Evolutionary conservation across 2,797 vertebrate genomes (phyloP).

Genomic region (Erithacus rubecula): DNA sequence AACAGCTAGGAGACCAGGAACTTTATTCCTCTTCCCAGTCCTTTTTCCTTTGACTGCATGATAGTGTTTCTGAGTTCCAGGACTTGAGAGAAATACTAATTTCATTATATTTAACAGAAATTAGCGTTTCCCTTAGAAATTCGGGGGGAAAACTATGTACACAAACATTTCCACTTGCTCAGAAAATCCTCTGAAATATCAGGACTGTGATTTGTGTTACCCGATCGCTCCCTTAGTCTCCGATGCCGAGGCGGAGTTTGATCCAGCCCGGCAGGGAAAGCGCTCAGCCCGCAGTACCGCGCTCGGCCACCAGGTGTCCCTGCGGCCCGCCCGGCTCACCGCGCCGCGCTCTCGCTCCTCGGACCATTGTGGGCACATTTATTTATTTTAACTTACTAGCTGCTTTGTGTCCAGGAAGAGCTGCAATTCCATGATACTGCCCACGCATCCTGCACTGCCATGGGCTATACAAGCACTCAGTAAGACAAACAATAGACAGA

Average conservation of each 20-base stretch:
- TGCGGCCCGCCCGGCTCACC: not conserved
- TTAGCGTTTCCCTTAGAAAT: not conserved
- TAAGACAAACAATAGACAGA: not conserved
- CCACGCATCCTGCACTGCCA: not conserved
- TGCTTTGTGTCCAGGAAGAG: not conserved
- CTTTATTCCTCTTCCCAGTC: not conserved
- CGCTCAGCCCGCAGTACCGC: not conserved
- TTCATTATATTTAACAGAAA: not conserved
- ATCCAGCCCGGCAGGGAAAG: fast-evolving
- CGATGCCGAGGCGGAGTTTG: fast-evolving
- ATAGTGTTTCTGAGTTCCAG: not conserved
- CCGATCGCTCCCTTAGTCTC: fast-evolving
- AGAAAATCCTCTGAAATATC: not conserved
- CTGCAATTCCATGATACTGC: not conserved
- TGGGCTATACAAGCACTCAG: not conserved
- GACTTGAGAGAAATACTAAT: not conserved
- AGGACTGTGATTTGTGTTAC: not conserved
- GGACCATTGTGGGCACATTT: not conserved
- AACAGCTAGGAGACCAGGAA: not conserved
- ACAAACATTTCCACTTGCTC: not conserved
- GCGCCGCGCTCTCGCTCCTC: not conserved
- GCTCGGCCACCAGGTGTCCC: not conserved
- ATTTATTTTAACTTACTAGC: not conserved
- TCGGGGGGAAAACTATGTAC: not conserved
- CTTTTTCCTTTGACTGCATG: not conserved